Evolutionary conservation across 2,797 vertebrate genomes (phyloP).

Genomic region (Tachyglossus aculeatus): DNA sequence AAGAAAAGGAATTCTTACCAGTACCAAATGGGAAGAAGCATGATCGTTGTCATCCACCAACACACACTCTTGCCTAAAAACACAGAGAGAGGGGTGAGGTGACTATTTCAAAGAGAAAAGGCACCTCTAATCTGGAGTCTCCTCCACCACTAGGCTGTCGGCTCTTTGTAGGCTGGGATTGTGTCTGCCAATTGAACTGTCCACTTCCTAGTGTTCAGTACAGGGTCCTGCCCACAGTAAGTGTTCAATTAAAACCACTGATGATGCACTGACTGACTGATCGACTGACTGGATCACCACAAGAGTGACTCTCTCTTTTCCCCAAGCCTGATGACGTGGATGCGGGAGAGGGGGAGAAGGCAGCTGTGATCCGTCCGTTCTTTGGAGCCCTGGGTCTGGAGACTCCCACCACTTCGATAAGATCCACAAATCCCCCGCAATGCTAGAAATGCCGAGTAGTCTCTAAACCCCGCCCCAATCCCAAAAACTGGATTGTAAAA

Average conservation of each 20-base stretch:
- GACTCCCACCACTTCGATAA: constrained; percentile 49
- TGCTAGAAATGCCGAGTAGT: constrained; percentile 36
- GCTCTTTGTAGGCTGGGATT: no score
- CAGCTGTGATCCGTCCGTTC: constrained; percentile 21
- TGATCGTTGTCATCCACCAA: constrained; percentile 62
- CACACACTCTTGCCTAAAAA: constrained; percentile 75
- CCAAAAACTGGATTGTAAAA: no score
- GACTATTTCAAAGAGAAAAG: constrained; percentile 42
- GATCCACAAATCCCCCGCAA: constrained; percentile 59
- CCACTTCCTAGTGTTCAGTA: no score
- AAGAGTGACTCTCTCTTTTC: constrained; percentile 35
- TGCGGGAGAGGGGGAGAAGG: constrained; percentile 6
- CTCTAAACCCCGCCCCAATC: background rate
- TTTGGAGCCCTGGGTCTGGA: constrained; percentile 63
- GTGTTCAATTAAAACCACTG: no score
- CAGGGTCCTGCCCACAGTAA: no score
- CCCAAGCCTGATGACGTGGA: constrained; percentile 22
- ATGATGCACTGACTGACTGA: no score
- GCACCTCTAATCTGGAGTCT: constrained; percentile 9
- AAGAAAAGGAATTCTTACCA: constrained; percentile 71
- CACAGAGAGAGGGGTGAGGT: constrained; percentile 50
- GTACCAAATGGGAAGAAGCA: constrained; percentile 62
- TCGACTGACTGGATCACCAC: no score
- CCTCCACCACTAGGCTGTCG: no score
- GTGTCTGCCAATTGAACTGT: no score